Evolutionary conservation across 2,113 vertebrate genomes (phyloP).

Genomic region (Sialia sialis): DNA sequence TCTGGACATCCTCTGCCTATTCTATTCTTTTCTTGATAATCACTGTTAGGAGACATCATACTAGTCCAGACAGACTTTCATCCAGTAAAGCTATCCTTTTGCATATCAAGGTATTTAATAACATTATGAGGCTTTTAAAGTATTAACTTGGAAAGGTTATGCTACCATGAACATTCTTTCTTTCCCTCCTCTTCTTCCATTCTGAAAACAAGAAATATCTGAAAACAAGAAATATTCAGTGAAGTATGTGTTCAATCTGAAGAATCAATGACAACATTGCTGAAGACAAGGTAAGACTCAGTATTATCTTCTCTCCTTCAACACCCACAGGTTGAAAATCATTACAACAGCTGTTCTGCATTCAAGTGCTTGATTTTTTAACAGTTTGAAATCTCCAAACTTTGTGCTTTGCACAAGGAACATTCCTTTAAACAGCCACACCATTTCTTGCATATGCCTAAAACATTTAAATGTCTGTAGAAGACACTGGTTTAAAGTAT

Average conservation of each 20-base stretch:
- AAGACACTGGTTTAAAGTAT: neutral
- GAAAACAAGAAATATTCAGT: neutral
- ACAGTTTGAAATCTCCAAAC: neutral
- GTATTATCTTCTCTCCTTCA: neutral
- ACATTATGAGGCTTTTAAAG: neutral
- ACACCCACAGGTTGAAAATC: conserved; percentile 8
- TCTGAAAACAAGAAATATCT: neutral
- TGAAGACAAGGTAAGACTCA: neutral
- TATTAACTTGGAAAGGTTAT: neutral
- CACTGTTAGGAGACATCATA: neutral
- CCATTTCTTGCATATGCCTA: neutral
- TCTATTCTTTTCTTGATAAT: neutral
- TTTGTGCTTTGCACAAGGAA: neutral
- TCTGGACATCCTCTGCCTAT: neutral
- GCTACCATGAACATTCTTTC: neutral
- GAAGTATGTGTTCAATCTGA: neutral
- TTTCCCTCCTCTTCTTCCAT: neutral
- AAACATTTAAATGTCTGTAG: neutral
- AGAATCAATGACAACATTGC: neutral
- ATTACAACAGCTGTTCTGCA: neutral
- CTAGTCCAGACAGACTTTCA: neutral
- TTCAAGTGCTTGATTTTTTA: neutral
- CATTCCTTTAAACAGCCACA: neutral
- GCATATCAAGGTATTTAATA: neutral
- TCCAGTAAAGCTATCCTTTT: neutral